Evolutionary conservation across 2,888 invertebrate genomes (phyloP).

Genomic region (Brachyopa scutellaris): DNA sequence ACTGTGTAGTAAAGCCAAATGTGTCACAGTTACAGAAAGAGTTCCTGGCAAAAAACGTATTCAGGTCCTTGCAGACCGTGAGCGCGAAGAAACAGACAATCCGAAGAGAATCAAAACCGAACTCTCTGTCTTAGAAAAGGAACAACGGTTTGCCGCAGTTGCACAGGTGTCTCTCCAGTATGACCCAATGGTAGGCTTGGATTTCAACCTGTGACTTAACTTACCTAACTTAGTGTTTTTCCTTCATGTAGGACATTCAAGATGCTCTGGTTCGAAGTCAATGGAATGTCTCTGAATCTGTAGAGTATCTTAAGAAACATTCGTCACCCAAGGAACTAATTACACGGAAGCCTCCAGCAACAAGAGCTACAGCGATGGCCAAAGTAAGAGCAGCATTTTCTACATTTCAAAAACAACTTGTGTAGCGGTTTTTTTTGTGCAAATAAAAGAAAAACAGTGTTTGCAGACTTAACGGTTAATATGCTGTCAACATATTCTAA

Average conservation of each 20-base stretch:
- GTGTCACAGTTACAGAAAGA: conserved; percentile 74
- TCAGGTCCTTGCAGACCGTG: conserved; percentile 80
- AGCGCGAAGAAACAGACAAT: conserved; percentile 78
- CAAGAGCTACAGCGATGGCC: conserved; percentile 14
- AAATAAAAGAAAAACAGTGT: no score
- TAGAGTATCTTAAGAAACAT: conserved; percentile 78
- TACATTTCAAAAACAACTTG: no score
- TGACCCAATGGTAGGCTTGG: conserved; percentile 79
- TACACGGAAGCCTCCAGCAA: not conserved
- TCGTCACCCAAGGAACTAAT: conserved; percentile 75
- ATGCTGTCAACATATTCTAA: no score
- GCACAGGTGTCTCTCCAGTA: conserved; percentile 79
- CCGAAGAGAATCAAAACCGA: conserved; percentile 78
- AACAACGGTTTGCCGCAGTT: conserved; percentile 79
- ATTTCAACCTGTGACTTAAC: not conserved
- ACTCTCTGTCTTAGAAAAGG: conserved; percentile 79
- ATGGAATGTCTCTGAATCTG: conserved; percentile 81
- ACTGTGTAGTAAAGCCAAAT: conserved; percentile 11
- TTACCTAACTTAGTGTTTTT: not conserved
- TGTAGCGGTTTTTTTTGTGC: no score
- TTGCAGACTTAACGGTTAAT: no score
- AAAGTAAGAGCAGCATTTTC: no score
- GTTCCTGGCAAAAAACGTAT: conserved; percentile 81
- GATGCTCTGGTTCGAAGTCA: conserved; percentile 80
- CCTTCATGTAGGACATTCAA: conserved; percentile 80